Evolutionary conservation across 2,888 invertebrate species (phyloP), one percentile per base, ranked within the genome.

Genomic region (Corythucha ciliata): DNA sequence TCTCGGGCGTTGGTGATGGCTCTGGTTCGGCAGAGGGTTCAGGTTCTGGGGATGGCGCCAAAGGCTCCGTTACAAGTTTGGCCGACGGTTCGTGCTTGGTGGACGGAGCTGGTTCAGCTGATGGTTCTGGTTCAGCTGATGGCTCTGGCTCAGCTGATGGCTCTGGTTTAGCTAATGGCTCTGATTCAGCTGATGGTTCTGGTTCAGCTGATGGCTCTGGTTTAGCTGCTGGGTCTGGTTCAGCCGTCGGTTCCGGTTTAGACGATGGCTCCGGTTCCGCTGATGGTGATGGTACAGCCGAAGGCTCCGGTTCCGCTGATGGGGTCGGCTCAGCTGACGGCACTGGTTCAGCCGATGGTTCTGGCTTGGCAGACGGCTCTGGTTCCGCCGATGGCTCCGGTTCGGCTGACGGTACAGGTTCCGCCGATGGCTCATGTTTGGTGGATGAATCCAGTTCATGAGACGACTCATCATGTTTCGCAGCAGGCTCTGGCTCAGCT

Each of bases 231-330:
- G 64, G 61, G 59, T 63, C 52, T 50, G 64, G 61, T 59, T 63
- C 46, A 6, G 54, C 64, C 37, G 61, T 61, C 42, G 53, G 32
- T 44, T 48, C 46, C 21, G 55, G 29, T 32, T 52, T 12, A 36
- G 37, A n/a, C 26, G 49, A 55, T 55, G 70, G 64, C 59, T 69
- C 65, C 0, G 68, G 41, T 40, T 47, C 40, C 0, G 50, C 48
- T 25, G 16, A 47, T 5, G 39, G 27, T 52, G 59, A 58, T 20
- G 63, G 58, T 49, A 62, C 60, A 33, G 53, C 33, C 24, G 57
- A 52, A 54, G 39, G 24, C 25, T 64, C 54, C 12, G 62, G 54
- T 57, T 64, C 61, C 10, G 61, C 29, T 12, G 57, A 47, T 14
- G 63, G 59, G 16, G 62, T 58, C 4, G 60, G 57, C 52, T 62